Percentiles rank a stretch among this genome's conserved stretches.
Evolutionary conservation across 2,888 invertebrate species (phyloP).

Genomic region (Chrysopilus asiliformis): DNA sequence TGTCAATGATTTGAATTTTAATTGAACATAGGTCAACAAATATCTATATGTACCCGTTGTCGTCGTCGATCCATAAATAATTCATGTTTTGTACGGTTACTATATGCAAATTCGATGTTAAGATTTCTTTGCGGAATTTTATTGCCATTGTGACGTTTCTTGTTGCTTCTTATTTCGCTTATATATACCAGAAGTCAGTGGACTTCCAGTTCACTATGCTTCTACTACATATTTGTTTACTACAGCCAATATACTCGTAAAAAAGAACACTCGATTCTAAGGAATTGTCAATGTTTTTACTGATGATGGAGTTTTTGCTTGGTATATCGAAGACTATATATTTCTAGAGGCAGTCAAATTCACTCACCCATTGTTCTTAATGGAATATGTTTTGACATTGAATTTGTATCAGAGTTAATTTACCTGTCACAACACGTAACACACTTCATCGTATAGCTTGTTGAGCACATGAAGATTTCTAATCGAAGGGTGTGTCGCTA

Average conservation of each 20-base stretch:
- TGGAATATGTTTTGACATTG: constrained; percentile 13
- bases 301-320: constrained; percentile 3
- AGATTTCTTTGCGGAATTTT: constrained; percentile 8
- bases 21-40: constrained; percentile 11
- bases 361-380: constrained; percentile 11
- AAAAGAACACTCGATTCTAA: no score
- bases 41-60: constrained; percentile 4
- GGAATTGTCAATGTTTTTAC: constrained; percentile 2
- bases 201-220: no score
- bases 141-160: constrained; percentile 9
- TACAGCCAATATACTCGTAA: no score
- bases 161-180: not conserved
- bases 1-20: constrained; percentile 11
- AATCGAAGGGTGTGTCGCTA: no score
- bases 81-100: constrained; percentile 5
- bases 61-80: constrained; percentile 8
- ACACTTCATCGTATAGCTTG: no score
- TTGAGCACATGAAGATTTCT: no score
- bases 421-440: constrained; percentile 13
- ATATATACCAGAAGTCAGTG: no score
- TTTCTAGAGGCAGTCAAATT: constrained; percentile 1
- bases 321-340: not conserved
- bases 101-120: not conserved
- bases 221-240: no score
- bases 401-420: constrained; percentile 12